Conservation (phyloP, 2,888 invertebrate genomes). For the Galeruca laticollis region DNA sequence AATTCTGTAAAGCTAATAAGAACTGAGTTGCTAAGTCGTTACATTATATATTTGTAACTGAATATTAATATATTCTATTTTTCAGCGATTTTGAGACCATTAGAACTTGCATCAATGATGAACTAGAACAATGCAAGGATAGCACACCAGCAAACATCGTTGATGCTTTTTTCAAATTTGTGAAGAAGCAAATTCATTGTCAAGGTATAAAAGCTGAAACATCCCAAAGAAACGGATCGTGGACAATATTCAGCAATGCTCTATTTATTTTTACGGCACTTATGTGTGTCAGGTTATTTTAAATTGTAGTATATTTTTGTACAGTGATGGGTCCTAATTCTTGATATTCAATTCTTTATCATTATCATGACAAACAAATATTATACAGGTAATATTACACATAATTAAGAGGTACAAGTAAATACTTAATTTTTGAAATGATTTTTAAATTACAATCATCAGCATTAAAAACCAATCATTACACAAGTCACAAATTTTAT, state of each 20-base stretch:
- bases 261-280: conserved; percentile 12
- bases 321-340: background rate
- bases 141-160: conserved; percentile 85
- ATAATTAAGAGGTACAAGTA: too few species aligned
- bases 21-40: too few species aligned
- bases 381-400: too few species aligned
- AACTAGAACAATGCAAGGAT: conserved; percentile 76
- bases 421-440: too few species aligned
- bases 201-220: conserved; percentile 33
- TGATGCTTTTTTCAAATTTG: conserved; percentile 79
- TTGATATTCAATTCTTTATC: too few species aligned
- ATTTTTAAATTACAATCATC: too few species aligned
- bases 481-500: too few species aligned
- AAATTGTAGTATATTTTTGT: conserved; percentile 2
- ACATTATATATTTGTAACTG: background rate
- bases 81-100: conserved; percentile 71
- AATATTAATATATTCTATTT: conserved; percentile 36
- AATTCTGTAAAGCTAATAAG: too few species aligned
- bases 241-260: background rate
- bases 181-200: conserved; percentile 76
- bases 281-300: conserved; percentile 20
- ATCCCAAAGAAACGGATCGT: background rate
- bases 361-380: too few species aligned
- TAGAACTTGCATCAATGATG: conserved; percentile 72
- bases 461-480: too few species aligned